Percentiles rank a stretch among this genome's conserved stretches.
Evolutionary conservation across 2,113 vertebrate genomes (phyloP).

Genomic region (Vanacampus margaritifer): DNA sequence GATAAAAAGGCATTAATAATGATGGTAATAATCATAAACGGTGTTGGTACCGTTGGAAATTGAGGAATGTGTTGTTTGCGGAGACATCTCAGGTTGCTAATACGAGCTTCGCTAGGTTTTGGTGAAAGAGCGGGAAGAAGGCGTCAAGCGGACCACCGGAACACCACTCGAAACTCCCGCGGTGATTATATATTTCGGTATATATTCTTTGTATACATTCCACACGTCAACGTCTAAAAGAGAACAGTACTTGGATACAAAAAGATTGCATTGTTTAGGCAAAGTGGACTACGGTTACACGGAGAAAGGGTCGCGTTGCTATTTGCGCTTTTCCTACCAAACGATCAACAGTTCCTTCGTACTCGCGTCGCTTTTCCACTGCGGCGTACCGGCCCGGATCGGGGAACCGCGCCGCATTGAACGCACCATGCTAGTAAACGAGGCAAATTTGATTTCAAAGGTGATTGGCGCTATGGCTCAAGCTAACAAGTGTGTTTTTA

Average conservation of each 20-base stretch:
- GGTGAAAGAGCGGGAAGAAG: conserved; percentile 1
- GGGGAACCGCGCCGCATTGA: no score
- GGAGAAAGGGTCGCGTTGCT: neutral
- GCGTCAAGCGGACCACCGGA: conserved; percentile 4
- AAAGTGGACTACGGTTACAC: conserved; percentile 55
- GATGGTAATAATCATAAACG: neutral
- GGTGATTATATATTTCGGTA: neutral
- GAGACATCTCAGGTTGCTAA: conserved; percentile 9
- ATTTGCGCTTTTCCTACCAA: neutral
- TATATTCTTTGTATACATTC: conserved; percentile 60
- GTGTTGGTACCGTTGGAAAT: neutral
- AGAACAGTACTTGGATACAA: conserved; percentile 71
- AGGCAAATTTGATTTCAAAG: neutral
- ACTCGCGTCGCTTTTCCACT: neutral
- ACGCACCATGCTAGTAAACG: neutral
- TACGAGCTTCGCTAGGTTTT: conserved; percentile 4
- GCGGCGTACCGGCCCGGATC: neutral
- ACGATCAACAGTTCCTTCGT: neutral
- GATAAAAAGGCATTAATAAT: conserved; percentile 1
- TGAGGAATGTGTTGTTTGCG: conserved; percentile 11
- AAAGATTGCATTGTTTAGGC: conserved; percentile 71
- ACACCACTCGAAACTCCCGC: conserved; percentile 3
- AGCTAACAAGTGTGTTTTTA: neutral
- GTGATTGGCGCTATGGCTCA: no score
- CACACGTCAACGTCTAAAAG: conserved; percentile 67